A percentile compares a stretch with the other conserved stretches of the same genome.
Conservation (phyloP, 1,140 invertebrate species). For the Melanaphis sacchari region DNA sequence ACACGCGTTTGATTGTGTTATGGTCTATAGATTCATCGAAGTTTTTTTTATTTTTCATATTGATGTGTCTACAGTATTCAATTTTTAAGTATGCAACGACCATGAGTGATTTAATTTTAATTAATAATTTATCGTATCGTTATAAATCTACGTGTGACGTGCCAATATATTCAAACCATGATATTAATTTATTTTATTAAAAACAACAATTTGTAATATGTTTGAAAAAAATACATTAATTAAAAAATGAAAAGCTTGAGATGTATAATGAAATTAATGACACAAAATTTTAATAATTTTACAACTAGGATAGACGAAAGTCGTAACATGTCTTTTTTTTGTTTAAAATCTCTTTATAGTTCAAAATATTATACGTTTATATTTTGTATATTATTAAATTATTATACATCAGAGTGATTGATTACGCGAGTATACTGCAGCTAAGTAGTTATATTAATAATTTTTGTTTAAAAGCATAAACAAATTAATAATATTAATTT, state of each 20-base stretch:
- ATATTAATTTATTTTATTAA: neutral
- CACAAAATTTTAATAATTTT: neutral
- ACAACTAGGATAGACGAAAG: neutral
- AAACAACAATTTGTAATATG: neutral
- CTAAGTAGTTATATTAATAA: neutral
- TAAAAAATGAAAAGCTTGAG: neutral
- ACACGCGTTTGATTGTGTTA: neutral
- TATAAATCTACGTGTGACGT: neutral
- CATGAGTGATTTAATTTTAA: neutral
- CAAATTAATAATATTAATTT: neutral
- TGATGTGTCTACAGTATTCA: neutral
- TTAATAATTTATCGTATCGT: neutral
- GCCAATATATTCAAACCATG: neutral
- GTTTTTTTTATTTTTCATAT: neutral
- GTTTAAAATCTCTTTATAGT: neutral
- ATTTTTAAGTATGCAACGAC: neutral
- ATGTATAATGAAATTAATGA: neutral
- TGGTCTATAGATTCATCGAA: too few species aligned
- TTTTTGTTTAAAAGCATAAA: conserved; percentile 9
- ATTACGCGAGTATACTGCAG: neutral
- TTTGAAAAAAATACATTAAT: neutral
- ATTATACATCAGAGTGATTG: neutral
- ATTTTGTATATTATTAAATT: neutral
- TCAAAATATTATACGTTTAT: neutral
- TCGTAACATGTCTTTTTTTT: neutral